Evolutionary conservation across 2,888 invertebrate genomes (phyloP).

Genomic region (Acrobasis repandana): DNA sequence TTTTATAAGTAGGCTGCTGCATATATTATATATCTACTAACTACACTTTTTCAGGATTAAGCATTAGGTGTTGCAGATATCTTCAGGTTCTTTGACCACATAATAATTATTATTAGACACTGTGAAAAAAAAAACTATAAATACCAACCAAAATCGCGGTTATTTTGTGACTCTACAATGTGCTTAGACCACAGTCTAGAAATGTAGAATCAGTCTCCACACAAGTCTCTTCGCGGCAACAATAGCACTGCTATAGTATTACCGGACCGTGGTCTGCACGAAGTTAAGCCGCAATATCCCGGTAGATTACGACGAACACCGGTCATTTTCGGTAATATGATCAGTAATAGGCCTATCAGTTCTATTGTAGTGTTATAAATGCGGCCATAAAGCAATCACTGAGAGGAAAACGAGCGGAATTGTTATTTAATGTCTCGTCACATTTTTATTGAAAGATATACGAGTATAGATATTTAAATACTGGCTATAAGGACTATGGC

Average conservation of each 20-base stretch:
- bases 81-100: no score
- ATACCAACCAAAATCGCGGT: background rate
- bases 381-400: constrained; percentile 1
- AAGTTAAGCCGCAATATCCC: constrained; percentile 15
- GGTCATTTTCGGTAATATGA: constrained; percentile 17
- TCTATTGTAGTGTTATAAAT: constrained; percentile 12
- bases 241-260: constrained; percentile 34
- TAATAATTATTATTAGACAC: no score
- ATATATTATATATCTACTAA: no score
- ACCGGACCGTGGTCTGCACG: constrained; percentile 27
- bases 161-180: background rate
- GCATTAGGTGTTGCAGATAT: no score
- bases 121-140: background rate
- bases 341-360: constrained; percentile 15
- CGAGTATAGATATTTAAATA: no score
- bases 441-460: background rate
- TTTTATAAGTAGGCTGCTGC: no score
- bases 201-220: constrained; percentile 44
- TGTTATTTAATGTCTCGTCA: background rate
- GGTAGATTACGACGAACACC: constrained; percentile 12
- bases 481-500: no score
- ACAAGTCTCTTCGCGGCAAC: constrained; percentile 8
- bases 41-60: no score
- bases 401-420: background rate
- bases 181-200: constrained; percentile 29